phyloP scores from a whole-genome alignment of 2,113 vertebrate genomes.

The Leucopternis melanops region DNA sequence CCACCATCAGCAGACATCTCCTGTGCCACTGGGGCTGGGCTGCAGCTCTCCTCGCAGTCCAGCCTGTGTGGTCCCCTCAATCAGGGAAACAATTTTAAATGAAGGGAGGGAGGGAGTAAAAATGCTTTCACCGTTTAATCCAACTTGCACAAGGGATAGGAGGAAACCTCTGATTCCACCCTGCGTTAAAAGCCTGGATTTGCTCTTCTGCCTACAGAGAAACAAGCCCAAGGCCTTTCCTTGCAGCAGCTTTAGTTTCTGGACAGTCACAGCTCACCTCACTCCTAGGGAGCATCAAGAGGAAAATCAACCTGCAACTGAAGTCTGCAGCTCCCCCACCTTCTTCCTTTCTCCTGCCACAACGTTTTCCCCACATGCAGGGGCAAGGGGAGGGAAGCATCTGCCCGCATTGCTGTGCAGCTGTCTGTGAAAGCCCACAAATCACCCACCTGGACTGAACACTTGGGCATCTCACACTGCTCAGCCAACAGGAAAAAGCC shows the following conservation, averaged over 20 bases:
- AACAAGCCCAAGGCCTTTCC: neutral
- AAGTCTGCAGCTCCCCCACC: neutral
- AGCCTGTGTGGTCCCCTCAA: neutral
- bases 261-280: neutral
- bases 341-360: neutral
- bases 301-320: neutral
- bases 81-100: neutral
- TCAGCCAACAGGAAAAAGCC: neutral
- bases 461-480: neutral
- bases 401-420: accelerated
- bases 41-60: neutral
- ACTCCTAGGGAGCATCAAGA: neutral
- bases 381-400: neutral
- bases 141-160: neutral
- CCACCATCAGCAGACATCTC: accelerated
- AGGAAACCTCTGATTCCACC: neutral
- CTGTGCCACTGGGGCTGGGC: neutral
- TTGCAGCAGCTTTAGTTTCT: neutral
- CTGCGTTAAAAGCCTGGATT: neutral
- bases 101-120: neutral
- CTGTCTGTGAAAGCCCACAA: neutral
- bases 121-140: neutral
- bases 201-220: neutral
- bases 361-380: accelerated
- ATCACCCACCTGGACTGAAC: neutral